These are phyloP conservation scores for Dendrolimus punctatus DNA, from an alignment of 1,140 invertebrate genomes.

Conservation along the genomic window DNA sequence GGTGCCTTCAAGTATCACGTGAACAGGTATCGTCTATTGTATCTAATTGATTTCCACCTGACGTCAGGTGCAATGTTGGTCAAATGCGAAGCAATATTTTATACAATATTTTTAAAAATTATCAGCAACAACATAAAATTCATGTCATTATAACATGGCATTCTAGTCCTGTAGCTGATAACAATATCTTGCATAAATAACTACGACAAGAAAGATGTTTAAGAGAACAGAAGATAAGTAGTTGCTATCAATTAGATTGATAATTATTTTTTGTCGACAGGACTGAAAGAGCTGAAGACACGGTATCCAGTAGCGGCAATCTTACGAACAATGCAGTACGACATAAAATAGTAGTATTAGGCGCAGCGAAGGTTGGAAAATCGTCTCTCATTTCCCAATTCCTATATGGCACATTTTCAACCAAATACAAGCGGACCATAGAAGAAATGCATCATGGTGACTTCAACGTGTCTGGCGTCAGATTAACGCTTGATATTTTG, in stretches of 20 bases:
- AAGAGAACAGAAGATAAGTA: neutral
- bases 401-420: constrained; percentile 87
- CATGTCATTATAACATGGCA: too few species aligned
- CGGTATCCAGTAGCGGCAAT: constrained; percentile 61
- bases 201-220: neutral
- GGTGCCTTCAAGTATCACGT: too few species aligned
- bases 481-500: constrained; percentile 87
- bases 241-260: neutral
- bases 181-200: too few species aligned
- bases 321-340: constrained; percentile 72
- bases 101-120: too few species aligned
- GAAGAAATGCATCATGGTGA: constrained; percentile 94
- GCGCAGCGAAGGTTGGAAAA: constrained; percentile 92
- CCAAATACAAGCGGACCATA: constrained; percentile 91
- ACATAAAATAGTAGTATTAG: constrained; percentile 92
- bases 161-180: too few species aligned
- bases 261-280: constrained; percentile 39
- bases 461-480: constrained; percentile 85
- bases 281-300: constrained; percentile 60
- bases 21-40: too few species aligned
- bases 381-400: constrained; percentile 94
- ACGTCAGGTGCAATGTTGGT: too few species aligned
- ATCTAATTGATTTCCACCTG: too few species aligned
- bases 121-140: too few species aligned
- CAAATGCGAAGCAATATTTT: too few species aligned